Evolutionary conservation across 92 coral and sea anemone genomes (phyloP), one percentile per base, ranked within the genome.

Genomic region (Meandrina meandrites): DNA sequence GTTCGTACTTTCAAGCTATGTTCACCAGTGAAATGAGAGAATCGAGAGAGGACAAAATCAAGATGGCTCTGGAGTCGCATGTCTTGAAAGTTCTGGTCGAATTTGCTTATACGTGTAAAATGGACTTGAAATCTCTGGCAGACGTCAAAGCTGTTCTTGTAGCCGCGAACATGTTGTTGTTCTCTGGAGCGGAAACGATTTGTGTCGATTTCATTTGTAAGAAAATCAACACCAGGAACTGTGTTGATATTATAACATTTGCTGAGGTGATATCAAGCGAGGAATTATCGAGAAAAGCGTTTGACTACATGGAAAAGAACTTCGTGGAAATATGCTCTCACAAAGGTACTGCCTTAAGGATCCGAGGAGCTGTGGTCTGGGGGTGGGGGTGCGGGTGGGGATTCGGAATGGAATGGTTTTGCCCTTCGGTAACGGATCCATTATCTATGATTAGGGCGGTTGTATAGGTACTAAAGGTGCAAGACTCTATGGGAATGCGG

Each of bases 1-100:
- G 93, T 57, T 82, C 91, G 19, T 90, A 90, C 56, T 90, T 90
- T 62, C 93, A 90, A 77, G 93, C 93, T 4, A 90, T 90, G 93
- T 90, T 90, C 66, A 90, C 93, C 9, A 82, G 72, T 76, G 85
- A 90, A 71, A 90, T 90, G 93, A 34, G 81, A 42, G 93, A 90
- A 87, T 76, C 93, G 34, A 82, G 60, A 15, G 86, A 90, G 68
- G 81, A 81, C 50, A 76, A 56, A 48, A 40, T 90, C 47, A 82
- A 87, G 48, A 88, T 90, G 82, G 85, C 88, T 58, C 67, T 90
- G 32, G 88, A 87, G 14, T 86, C 90, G 67, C 62, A 70, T n/a
- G 79, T 88, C 22, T 81, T 90, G 67, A 85, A 86, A 57, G 71
- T 81, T 14, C 67, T 87, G 35, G 68, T 90, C 67, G 88, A 90